A percentile compares a stretch with the other conserved stretches of the same genome.
Evolutionary conservation across 1,140 invertebrate genomes (phyloP).

Genomic region (Drosophila sechellia): DNA sequence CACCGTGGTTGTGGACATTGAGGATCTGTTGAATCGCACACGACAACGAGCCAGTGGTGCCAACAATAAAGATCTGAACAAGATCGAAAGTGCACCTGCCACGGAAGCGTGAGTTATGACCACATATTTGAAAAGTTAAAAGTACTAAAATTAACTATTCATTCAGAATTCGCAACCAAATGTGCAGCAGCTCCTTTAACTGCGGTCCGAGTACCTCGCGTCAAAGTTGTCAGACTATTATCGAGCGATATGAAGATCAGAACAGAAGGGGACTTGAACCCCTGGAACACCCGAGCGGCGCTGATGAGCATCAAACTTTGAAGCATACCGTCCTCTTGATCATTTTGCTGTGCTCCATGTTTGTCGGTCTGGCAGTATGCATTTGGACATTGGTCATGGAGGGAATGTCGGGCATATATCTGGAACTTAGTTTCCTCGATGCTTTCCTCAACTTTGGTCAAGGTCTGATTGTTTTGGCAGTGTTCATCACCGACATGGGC

Average conservation of each 20-base stretch:
- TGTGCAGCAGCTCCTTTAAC: slow-evolving; percentile 85
- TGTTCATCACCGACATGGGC: slow-evolving; percentile 93
- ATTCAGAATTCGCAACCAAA: slow-evolving; percentile 47
- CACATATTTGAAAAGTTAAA: too few species aligned
- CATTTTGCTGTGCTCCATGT: slow-evolving; percentile 92
- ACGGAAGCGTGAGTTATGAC: slow-evolving; percentile 51
- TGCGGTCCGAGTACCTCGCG: slow-evolving; percentile 84
- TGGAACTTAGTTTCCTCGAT: slow-evolving; percentile 96
- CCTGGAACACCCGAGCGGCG: slow-evolving; percentile 86
- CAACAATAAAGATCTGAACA: slow-evolving; percentile 52
- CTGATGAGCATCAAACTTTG: slow-evolving; percentile 89
- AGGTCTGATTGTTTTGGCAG: slow-evolving; percentile 92
- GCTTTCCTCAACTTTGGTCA: slow-evolving; percentile 95
- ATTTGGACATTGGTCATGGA: slow-evolving; percentile 94
- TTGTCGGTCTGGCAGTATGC: slow-evolving; percentile 93
- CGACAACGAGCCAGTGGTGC: slow-evolving; percentile 37
- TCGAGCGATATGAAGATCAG: slow-evolving; percentile 86
- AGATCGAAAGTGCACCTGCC: slow-evolving; percentile 49
- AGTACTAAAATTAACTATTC: background rate
- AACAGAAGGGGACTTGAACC: slow-evolving; percentile 85
- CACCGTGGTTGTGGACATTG: slow-evolving; percentile 88
- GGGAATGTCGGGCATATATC: slow-evolving; percentile 93
- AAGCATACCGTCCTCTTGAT: slow-evolving; percentile 94
- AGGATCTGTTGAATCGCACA: slow-evolving; percentile 87
- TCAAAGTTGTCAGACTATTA: slow-evolving; percentile 85